phyloP scores from a whole-genome alignment of 2,797 vertebrate species.

The Pangasius larnaudii region DNA sequence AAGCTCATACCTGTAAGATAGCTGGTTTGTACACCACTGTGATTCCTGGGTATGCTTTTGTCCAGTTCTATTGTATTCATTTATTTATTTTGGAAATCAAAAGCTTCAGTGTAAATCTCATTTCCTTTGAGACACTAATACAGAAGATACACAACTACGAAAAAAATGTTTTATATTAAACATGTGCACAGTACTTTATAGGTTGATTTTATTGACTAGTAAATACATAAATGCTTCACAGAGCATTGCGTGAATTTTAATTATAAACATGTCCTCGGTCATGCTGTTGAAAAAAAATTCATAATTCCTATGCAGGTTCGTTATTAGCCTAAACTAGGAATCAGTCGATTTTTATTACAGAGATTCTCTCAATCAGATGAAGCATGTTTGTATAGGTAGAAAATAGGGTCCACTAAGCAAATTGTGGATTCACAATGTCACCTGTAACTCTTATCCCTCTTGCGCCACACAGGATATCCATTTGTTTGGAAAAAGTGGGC shows the following conservation, averaged over 20 bases:
- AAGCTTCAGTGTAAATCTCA: not conserved
- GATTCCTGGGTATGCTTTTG: not conserved
- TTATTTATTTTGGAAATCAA: not conserved
- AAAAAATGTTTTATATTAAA: not conserved
- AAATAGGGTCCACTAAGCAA: too few relatives aligned
- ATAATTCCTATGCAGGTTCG: too few relatives aligned
- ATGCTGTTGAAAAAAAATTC: not conserved
- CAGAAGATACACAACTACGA: not conserved
- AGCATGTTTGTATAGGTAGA: not conserved
- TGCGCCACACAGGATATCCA: slow-evolving; percentile 80
- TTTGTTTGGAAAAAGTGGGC: slow-evolving; percentile 78
- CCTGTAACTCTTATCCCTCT: not conserved
- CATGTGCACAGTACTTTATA: not conserved
- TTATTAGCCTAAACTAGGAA: not conserved
- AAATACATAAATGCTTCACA: not conserved
- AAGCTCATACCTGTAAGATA: not conserved
- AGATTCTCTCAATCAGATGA: not conserved
- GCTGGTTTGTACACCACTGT: not conserved
- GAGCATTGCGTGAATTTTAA: not conserved
- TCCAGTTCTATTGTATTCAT: not conserved
- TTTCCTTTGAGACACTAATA: not conserved
- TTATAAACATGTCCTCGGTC: not conserved
- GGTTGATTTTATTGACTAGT: not conserved
- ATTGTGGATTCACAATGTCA: not conserved
- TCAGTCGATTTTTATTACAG: not conserved